These are phyloP conservation scores for Cephus spinipes DNA, from an alignment of 2,888 invertebrate species.

Conservation along the genomic window DNA sequence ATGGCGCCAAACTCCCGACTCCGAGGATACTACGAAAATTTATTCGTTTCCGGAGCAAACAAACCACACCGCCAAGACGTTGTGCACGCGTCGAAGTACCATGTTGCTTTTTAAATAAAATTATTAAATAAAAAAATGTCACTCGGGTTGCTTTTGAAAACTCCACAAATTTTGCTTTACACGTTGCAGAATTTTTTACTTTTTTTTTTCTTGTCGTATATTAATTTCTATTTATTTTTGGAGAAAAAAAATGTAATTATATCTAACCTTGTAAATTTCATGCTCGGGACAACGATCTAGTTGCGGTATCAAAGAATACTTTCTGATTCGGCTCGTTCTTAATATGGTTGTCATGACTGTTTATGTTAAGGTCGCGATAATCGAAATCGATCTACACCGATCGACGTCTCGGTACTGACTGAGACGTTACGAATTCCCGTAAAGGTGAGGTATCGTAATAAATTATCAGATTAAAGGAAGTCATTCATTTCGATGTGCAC, in stretches of 20 bases:
- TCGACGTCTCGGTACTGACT: background rate
- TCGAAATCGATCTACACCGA: background rate
- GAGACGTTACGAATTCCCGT: background rate
- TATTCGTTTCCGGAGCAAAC: background rate
- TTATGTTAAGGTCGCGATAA: background rate
- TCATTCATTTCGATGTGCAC: background rate
- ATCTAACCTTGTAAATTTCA: conserved; percentile 52
- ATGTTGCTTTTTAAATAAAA: background rate
- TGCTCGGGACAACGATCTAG: conserved; percentile 52
- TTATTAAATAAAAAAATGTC: background rate
- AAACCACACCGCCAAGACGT: background rate
- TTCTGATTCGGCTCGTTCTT: conserved; percentile 24
- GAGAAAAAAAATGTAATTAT: background rate
- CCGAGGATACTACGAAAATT: background rate
- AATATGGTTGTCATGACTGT: background rate
- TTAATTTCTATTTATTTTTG: background rate
- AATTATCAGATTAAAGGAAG: background rate
- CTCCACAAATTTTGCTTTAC: background rate
- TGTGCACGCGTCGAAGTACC: background rate
- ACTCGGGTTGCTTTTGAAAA: background rate
- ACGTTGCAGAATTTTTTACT: background rate
- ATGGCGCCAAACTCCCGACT: background rate
- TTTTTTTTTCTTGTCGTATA: background rate
- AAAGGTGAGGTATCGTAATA: background rate
- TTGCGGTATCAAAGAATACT: conserved; percentile 54